phyloP scores from a whole-genome alignment of 92 coral and sea anemone genomes.

The Porites cylindrica region DNA sequence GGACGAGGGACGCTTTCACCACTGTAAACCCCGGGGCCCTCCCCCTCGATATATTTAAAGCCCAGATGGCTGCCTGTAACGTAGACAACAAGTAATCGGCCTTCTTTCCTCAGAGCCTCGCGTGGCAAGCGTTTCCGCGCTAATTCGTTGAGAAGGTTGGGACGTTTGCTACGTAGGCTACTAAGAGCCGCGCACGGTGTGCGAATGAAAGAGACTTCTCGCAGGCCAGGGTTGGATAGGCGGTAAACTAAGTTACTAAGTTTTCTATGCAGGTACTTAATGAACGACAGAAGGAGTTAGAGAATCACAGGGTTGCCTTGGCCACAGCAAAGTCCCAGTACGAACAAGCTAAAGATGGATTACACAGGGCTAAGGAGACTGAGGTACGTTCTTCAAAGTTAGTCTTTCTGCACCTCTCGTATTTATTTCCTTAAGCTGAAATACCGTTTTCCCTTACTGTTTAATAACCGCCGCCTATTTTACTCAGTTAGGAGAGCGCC shows the following conservation, averaged over 20 bases:
- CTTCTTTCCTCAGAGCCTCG: constrained; percentile 67
- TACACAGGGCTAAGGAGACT: constrained; percentile 69
- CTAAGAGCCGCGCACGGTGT: no score
- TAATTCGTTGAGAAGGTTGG: no score
- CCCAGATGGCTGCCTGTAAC: background rate
- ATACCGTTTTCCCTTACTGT: no score
- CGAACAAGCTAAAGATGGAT: constrained; percentile 80
- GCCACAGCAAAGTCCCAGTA: constrained; percentile 77
- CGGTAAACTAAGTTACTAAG: no score
- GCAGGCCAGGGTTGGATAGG: no score
- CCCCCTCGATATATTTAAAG: no score
- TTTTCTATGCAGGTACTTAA: constrained; percentile 61
- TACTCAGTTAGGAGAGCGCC: no score
- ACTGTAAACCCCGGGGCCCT: no score
- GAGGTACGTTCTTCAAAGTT: constrained; percentile 59
- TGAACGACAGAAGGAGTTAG: constrained; percentile 80
- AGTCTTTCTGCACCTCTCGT: background rate
- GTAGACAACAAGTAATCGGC: constrained; percentile 76
- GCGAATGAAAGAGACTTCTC: no score
- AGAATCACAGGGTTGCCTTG: constrained; percentile 71
- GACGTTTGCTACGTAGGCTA: no score
- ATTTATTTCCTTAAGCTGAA: background rate
- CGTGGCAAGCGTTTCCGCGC: constrained; percentile 64
- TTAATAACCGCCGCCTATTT: no score
- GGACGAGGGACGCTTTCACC: no score